Base-by-base conservation (phyloP, 2,113 vertebrate species). In the Raja brachyura region DNA sequence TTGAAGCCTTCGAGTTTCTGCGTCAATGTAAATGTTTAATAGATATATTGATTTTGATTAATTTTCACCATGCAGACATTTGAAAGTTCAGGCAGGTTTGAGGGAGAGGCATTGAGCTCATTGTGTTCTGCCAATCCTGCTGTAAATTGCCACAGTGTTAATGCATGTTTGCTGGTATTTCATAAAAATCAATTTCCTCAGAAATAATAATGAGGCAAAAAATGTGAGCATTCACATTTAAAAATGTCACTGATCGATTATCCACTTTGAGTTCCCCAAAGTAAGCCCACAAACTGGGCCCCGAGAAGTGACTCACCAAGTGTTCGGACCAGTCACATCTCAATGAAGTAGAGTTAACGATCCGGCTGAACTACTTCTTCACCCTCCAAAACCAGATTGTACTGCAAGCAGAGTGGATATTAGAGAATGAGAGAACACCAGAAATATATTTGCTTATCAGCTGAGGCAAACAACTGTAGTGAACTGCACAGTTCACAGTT, bases 1-100 rank as follows among this genome's bases (percentile, higher is more conserved):
- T 97, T 97, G 96, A 96, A 96, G 95, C 90, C 93, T 94, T 94
- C 95, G 95, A 96, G 94, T 95, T 94, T 94, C 94, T 94, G 94
- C 96, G 95, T 95, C 95, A 97, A 96, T 95, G 94, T 93, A 92
- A 93, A 79, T 95, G 94, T 95, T 95, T 88, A 1, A 94, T 94
- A 94, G 94, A 93, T 79, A 74, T 94, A 96, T 96, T 95, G 95
- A 96, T 96, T 97, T 96, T 93, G 94, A 93, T 95, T 96, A 94
- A 94, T 96, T 95, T 93, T 78, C 86, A 4, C 94, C 95, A 3
- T 66, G 31, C 11, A 28, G 90, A 22, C 31, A 73, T 54, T 74
- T 92, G 90, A 73, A 92, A 92, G 39, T 70, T 86, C 54, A 14
- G 13, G 6, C 81, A n/a, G 13, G 25, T 63, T 88, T 63, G 13